phyloP scores from a whole-genome alignment of 2,888 invertebrate genomes.

The Stramonita haemastoma region DNA sequence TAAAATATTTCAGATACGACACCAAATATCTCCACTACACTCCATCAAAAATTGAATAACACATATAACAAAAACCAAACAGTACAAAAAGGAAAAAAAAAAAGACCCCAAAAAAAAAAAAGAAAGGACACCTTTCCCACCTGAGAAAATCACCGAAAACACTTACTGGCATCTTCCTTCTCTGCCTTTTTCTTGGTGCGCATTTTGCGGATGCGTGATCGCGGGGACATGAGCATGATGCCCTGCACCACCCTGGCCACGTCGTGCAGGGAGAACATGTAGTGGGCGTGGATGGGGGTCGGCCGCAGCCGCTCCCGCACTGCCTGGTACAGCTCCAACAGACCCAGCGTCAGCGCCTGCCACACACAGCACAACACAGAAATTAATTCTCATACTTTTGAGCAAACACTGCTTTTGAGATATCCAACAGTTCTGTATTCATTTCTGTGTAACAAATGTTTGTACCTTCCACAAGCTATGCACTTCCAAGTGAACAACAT shows the following conservation, averaged over 20 bases:
- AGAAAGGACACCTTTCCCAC: no score
- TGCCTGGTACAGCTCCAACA: slow-evolving; percentile 68
- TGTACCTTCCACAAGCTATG: no score
- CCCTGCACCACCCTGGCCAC: slow-evolving; percentile 71
- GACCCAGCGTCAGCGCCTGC: slow-evolving; percentile 71
- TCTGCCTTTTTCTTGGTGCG: slow-evolving; percentile 57
- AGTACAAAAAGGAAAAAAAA: not conserved
- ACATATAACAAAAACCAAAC: not conserved
- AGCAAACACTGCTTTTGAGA: no score
- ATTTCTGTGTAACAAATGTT: no score
- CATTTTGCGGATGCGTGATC: slow-evolving; percentile 65
- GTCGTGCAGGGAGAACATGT: slow-evolving; percentile 74
- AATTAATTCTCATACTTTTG: no score
- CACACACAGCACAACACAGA: not conserved
- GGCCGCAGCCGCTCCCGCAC: slow-evolving; percentile 70
- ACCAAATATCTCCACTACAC: no score
- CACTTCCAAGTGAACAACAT: no score
- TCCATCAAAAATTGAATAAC: no score
- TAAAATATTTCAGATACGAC: no score
- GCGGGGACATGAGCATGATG: slow-evolving; percentile 74
- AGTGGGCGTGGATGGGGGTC: slow-evolving; percentile 73
- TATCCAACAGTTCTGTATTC: no score
- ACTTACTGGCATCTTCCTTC: slow-evolving; percentile 41
- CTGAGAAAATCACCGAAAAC: no score
- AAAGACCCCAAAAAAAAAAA: no score